Conservation (phyloP, 2,888 invertebrate species). For the Bombylius major region DNA sequence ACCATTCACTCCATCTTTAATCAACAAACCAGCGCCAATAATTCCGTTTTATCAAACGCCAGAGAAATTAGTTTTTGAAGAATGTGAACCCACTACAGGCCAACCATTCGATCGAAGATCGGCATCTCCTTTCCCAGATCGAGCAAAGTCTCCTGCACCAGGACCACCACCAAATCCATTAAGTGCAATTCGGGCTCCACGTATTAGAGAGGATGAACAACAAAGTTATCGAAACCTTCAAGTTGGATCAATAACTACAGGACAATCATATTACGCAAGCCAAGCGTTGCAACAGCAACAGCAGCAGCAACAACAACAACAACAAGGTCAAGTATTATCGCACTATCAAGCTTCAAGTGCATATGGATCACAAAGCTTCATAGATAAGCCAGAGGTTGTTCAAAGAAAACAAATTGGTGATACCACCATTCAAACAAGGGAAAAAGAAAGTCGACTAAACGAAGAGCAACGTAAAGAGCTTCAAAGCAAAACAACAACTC, state of each 20-base stretch:
- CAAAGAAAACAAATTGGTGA: constrained; percentile 41
- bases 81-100: constrained; percentile 46
- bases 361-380: constrained; percentile 34
- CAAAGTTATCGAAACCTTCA: constrained; percentile 24
- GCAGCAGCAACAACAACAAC: constrained; percentile 13
- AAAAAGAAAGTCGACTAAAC: constrained; percentile 32
- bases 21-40: constrained; percentile 55
- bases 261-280: constrained; percentile 31
- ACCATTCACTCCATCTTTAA: constrained; percentile 56
- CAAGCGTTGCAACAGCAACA: constrained; percentile 20
- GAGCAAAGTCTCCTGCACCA: constrained; percentile 55
- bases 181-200: constrained; percentile 48
- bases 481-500: constrained; percentile 37
- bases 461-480: constrained; percentile 34
- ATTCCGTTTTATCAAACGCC: constrained; percentile 61
- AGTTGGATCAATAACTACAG: constrained; percentile 34
- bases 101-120: constrained; percentile 51
- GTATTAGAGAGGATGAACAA: constrained; percentile 41
- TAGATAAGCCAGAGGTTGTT: constrained; percentile 39
- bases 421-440: constrained; percentile 40
- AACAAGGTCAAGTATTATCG: constrained; percentile 28
- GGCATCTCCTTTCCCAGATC: constrained; percentile 52
- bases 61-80: constrained; percentile 57
- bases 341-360: constrained; percentile 39
- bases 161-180: constrained; percentile 58